Evolutionary conservation across 2,113 vertebrate genomes (phyloP), one percentile per base, ranked within the genome.

Genomic region (Burhinus oedicnemus): DNA sequence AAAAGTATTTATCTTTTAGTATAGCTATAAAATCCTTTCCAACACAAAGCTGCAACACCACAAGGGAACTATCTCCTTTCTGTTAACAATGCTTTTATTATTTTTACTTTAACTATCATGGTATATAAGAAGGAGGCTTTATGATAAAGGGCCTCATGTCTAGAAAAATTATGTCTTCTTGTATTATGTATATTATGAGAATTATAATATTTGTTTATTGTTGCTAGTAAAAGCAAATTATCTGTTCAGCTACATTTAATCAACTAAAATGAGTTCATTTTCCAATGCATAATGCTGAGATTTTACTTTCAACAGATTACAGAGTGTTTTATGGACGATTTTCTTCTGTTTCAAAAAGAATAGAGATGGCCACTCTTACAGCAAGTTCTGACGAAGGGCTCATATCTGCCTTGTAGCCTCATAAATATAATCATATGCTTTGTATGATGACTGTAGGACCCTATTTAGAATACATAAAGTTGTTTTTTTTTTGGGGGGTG

Each of bases 1-100:
- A 93, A 94, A 78, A 91, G 44, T 58, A 83, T 94, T 96, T 94
- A 60, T 95, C 47, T 94, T 96, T 96, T 97, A 93, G 17, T 75
- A 71, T 92, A 7, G 8, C 61, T 91, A 54, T 96, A 96, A 97
- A 94, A 85, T 47, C 11, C 38, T 20, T 93, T 94, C 52, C 83
- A 93, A 71, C 21, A 82, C 62, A 88, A 87, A 68, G 25, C 66
- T 87, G 57, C 58, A 95, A 61, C 18, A 79, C 38, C 83, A 62
- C 55, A 65, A 72, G 62, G 71, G 89, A 80, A 55, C 70, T 38
- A 68, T 95, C 40, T 89, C 11, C 68, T 91, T 83, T 89, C 83
- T 72, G 36, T 36, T 83, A 96, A 71, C 1, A 96, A 71, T 1
- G 2, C 6, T 86, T 87, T 64, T 84, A 84, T 78, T 92, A 77